A percentile compares a stretch with the other conserved stretches of the same genome.
Evolutionary conservation across 2,113 vertebrate genomes (phyloP).

Genomic region (Carollia perspicillata): DNA sequence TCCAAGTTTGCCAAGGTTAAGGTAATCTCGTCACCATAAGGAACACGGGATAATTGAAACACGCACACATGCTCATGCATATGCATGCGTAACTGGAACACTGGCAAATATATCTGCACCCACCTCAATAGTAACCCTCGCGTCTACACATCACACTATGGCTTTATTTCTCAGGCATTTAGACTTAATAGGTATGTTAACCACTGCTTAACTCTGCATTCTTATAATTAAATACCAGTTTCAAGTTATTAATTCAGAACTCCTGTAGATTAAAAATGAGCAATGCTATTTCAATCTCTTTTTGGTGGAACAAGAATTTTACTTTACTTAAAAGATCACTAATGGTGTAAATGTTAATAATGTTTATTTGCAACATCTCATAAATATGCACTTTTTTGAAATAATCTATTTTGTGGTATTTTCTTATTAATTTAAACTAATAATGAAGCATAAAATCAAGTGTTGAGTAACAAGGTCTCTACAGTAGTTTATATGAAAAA

Average conservation of each 20-base stretch:
- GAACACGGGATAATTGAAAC: background rate
- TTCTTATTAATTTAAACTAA: background rate
- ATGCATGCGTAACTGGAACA: background rate
- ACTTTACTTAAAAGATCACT: background rate
- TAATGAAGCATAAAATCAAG: background rate
- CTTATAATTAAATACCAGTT: background rate
- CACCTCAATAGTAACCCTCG: background rate
- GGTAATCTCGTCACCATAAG: background rate
- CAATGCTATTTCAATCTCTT: background rate
- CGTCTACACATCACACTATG: background rate
- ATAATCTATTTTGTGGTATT: background rate
- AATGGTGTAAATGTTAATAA: background rate
- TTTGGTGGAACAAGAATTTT: background rate
- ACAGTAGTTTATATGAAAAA: background rate
- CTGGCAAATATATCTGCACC: background rate
- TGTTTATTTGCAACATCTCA: background rate
- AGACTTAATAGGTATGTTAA: background rate
- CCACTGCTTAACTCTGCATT: background rate
- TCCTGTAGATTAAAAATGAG: background rate
- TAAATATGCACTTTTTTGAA: background rate
- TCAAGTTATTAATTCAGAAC: background rate
- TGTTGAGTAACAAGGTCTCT: background rate
- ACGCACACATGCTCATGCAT: background rate
- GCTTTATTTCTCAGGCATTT: background rate
- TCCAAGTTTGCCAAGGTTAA: background rate